Evolutionary conservation across 23 tunicate species (phyloP).

Genomic region (Ciona savignyi): DNA sequence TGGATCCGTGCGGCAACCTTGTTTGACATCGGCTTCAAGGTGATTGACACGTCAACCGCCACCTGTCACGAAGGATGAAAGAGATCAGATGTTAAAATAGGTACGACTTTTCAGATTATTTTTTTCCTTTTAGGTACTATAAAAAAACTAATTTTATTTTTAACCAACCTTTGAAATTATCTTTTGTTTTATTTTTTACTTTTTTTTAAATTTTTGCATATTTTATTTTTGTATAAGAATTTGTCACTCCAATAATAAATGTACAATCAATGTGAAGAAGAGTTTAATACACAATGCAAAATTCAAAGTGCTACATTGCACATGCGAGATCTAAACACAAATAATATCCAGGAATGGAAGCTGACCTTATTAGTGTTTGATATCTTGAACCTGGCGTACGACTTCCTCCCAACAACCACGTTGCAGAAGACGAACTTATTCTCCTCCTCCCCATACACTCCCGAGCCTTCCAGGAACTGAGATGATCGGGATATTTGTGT

Average conservation of each 20-base stretch:
- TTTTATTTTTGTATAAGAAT: background rate
- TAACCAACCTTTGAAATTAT: background rate
- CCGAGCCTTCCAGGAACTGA: conserved; percentile 65
- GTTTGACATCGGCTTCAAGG: conserved; percentile 71
- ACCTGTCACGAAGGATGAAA: conserved; percentile 61
- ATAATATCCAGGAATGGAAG: background rate
- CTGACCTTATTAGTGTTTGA: conserved; percentile 77
- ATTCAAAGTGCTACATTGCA: background rate
- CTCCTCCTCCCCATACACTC: conserved; percentile 84
- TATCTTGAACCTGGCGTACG: conserved; percentile 77
- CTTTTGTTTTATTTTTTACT: background rate
- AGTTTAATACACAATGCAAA: background rate
- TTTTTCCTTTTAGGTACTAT: no score
- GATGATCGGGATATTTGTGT: no score
- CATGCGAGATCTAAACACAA: background rate
- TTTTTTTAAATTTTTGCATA: background rate
- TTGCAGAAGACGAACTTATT: conserved; percentile 73
- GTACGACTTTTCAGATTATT: no score
- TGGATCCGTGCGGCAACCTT: conserved; percentile 77
- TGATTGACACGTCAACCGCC: conserved; percentile 62
- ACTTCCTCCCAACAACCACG: conserved; percentile 79
- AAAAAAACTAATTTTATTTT: no score
- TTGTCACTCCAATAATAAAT: background rate
- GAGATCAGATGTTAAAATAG: no score
- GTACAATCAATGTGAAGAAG: background rate